phyloP scores from a whole-genome alignment of 2,888 invertebrate genomes.

The Dioctria rufipes region DNA sequence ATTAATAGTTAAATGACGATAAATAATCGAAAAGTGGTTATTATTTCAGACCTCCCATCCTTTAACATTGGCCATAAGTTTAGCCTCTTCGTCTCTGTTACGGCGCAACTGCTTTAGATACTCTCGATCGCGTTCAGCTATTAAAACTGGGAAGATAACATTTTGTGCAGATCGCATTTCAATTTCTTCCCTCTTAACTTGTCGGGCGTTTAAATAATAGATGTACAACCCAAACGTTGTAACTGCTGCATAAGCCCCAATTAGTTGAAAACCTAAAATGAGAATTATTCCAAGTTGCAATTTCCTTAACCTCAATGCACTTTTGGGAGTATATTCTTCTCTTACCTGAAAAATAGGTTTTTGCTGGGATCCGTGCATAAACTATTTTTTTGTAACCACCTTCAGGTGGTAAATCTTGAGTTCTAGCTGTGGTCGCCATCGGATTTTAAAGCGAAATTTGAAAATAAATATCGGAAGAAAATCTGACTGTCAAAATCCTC shows the following conservation, averaged over 20 bases:
- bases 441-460: not conserved
- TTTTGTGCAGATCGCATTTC: constrained; percentile 85
- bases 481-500: constrained; percentile 4
- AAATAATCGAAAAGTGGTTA: not conserved
- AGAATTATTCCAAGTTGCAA: constrained; percentile 14
- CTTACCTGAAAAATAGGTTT: constrained; percentile 79
- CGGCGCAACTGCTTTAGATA: constrained; percentile 84
- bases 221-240: constrained; percentile 75
- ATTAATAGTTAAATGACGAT: not conserved
- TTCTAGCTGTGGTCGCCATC: constrained; percentile 69
- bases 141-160: constrained; percentile 82
- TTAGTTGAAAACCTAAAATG: constrained; percentile 75
- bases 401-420: constrained; percentile 93
- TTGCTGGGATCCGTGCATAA: constrained; percentile 81
- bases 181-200: constrained; percentile 74
- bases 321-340: constrained; percentile 23
- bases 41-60: constrained; percentile 81
- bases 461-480: not conserved
- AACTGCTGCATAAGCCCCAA: constrained; percentile 76
- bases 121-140: constrained; percentile 89
- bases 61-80: constrained; percentile 91
- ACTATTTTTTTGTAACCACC: constrained; percentile 90
- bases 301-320: not conserved
- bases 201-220: constrained; percentile 74
- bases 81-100: constrained; percentile 87